Evolutionary conservation across 2,113 vertebrate species (phyloP), one percentile per base, ranked within the genome.

Genomic region (Pimephales promelas): DNA sequence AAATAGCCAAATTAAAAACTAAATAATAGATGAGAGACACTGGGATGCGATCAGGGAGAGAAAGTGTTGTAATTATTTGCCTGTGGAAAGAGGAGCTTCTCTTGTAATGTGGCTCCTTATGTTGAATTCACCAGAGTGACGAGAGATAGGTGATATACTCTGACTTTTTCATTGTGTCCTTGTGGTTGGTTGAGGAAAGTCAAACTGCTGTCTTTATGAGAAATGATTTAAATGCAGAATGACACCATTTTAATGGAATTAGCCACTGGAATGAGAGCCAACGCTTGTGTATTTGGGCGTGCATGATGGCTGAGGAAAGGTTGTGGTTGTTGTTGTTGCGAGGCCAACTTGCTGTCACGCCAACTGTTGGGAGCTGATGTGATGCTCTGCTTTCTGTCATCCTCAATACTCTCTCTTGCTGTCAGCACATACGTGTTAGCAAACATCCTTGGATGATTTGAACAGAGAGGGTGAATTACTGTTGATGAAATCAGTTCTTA

Each of bases 1-100:
- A 92, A 94, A 94, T 92, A 92, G 92, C 89, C 92, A 94, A 94
- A 94, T 95, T 93, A 94, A 94, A 93, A 93, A 86, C 92, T 94
- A 91, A 94, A 94, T 94, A 94, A 94, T 94, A 93, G 91, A 95
- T 94, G 93, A 94, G 92, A 83, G 91, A 94, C 91, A 88, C 90
- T 88, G 87, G 89, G 92, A 89, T 92, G 91, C 90, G 88, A 90
- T 89, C 88, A 88, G 89, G 87, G 85, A 91, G 79, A 88, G 89
- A 92, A 92, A 92, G 91, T 91, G 90, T 90, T 92, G 90, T 92
- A 93, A 93, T 94, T 94, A 71, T 92, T 92, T 92, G 90, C 90
- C 88, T 86, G 85, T 90, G 84, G 86, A 88, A 85, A 85, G 79
- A 62, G 52, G 34, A 54, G 82, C 74, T 75, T 83, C 72, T 40